phyloP scores from a whole-genome alignment of 1,140 invertebrate genomes.

The Cyrtorhinus lividipennis region DNA sequence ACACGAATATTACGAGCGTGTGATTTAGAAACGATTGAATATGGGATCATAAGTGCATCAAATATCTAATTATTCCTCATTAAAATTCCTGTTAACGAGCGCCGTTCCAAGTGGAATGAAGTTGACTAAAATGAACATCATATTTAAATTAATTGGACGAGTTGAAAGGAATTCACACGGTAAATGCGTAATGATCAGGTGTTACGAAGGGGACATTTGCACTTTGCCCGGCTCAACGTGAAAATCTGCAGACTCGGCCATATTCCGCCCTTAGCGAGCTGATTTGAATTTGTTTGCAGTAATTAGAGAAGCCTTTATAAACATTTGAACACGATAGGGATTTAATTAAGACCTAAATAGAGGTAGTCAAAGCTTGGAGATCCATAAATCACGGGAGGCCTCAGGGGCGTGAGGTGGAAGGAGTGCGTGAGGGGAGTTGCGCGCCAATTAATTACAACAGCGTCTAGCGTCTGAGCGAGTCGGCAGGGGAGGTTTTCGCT shows the following conservation, averaged over 20 bases:
- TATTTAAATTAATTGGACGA: neutral
- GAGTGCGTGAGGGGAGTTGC: neutral
- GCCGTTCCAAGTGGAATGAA: too few relatives aligned
- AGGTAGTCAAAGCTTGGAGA: conserved; percentile 2
- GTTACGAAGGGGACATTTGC: neutral
- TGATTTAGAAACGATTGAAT: too few relatives aligned
- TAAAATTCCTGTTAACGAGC: too few relatives aligned
- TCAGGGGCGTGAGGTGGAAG: too few relatives aligned
- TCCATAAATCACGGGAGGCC: conserved; percentile 3
- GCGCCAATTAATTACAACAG: conserved; percentile 7
- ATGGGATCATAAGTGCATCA: too few relatives aligned
- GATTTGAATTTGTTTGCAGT: conserved; percentile 3
- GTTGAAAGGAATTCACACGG: neutral
- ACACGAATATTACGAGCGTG: too few relatives aligned
- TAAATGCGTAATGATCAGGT: neutral
- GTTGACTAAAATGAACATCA: neutral
- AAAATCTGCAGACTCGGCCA: neutral
- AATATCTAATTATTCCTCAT: too few relatives aligned
- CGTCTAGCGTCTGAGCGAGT: neutral
- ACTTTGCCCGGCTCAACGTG: neutral
- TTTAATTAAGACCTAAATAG: conserved; percentile 6
- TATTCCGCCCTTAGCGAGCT: neutral
- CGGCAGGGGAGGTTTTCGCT: neutral
- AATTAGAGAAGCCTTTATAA: conserved; percentile 1
- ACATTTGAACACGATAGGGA: conserved; percentile 9